Conservation (phyloP, 2,888 invertebrate genomes). For the Pocota personata region DNA sequence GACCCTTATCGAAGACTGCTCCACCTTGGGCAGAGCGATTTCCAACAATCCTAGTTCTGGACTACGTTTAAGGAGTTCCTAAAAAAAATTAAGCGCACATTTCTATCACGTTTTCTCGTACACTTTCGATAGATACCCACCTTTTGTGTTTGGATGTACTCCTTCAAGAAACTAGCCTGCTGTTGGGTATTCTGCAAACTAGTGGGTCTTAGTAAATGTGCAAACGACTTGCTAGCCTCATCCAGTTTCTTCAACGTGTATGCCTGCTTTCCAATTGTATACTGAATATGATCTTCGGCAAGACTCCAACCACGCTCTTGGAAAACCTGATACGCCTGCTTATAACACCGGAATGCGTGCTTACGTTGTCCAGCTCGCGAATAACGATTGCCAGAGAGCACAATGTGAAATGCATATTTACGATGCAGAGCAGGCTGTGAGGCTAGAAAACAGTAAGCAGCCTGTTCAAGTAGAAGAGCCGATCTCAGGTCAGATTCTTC, state of each 20-base stretch:
- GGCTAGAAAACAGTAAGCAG: constrained; percentile 94
- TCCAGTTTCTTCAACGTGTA: constrained; percentile 89
- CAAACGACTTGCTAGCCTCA: constrained; percentile 90
- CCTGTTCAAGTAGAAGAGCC: constrained; percentile 96
- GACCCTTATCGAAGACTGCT: constrained; percentile 88
- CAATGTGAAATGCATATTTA: constrained; percentile 98
- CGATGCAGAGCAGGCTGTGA: constrained; percentile 88
- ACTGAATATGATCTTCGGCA: constrained; percentile 97
- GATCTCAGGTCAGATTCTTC: constrained; percentile 98
- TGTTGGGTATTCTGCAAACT: constrained; percentile 89
- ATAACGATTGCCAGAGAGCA: constrained; percentile 97
- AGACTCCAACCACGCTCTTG: constrained; percentile 91
- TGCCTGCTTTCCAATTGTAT: constrained; percentile 95
- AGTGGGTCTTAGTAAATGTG: constrained; percentile 88
- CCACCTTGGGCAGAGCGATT: constrained; percentile 90
- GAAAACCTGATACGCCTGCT: constrained; percentile 93
- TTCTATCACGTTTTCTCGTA: background rate
- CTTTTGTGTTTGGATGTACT: constrained; percentile 93
- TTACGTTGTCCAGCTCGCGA: constrained; percentile 96
- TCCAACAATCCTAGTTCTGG: constrained; percentile 84
- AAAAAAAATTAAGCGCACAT: background rate
- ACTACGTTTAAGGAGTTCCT: constrained; percentile 80
- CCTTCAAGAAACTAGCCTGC: constrained; percentile 92
- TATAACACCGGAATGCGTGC: constrained; percentile 95
- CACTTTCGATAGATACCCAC: constrained; percentile 83